Base-by-base conservation (phyloP, 2,113 vertebrate species). In the Bungarus multicinctus region DNA sequence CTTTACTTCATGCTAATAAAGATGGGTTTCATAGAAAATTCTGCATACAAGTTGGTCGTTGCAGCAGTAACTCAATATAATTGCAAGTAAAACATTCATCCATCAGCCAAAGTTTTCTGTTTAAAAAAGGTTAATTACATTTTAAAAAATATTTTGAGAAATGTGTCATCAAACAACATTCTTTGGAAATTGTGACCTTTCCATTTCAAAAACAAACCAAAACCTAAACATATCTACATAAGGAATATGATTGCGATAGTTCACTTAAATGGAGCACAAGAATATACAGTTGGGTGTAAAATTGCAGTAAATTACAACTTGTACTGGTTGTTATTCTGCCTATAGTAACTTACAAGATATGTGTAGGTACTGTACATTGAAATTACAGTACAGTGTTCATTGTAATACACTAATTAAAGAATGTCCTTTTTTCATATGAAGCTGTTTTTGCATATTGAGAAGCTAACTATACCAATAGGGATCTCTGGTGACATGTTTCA, bases 51-150 rank as follows among this genome's bases (percentile, higher is more conserved):
- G 91, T 27, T 69, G 6, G 25, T 39, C 39, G 18, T 58, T 39
- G 22, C 30, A 64, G 30, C 4, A 52, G 88, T 85, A 1, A 57
- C 45, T 5, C 88, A 0, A 0, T 0, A 0, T 23, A 10, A 69
- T 0, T 92, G 30, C 60, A 16, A 43, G 57, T 81, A 45, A 6
- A 2, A 92, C 55, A 47, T 27, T 64, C 30, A 14, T 25, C 55
- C 45, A 14, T 25, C 55, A 64, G 12, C 34, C 11, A 27, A 45
- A 25, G n/a, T 27, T 57, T 54, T 34, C 20, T 74, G 34, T 60
- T 60, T 64, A 47, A 47, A 91, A 53, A 43, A 18, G 22, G 20
- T 81, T 81, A 27, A 85, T 45, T 91, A 39, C 52, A 81, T 34
- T 55, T n/a, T 5, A 8, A 39, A 23, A 18, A 89, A 2, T n/a